These are phyloP conservation scores for Hephaestus fuliginosus DNA, from an alignment of 2,797 vertebrate species.

Conservation along the genomic window DNA sequence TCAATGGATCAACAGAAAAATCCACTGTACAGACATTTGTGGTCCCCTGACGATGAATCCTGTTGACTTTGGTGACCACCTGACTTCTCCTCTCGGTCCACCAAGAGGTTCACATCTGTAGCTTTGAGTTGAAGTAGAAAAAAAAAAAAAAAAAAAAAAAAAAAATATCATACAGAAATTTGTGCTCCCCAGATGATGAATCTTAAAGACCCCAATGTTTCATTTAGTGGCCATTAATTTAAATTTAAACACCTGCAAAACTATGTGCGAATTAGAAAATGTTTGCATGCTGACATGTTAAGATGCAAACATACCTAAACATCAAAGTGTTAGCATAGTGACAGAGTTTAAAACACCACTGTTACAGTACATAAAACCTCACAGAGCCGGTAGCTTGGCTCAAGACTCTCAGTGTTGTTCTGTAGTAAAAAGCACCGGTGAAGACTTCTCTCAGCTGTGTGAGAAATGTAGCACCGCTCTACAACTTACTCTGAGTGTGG, in stretches of 20 bases:
- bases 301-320: neutral
- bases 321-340: neutral
- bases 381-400: neutral
- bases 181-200: too few species aligned
- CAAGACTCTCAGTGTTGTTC: too few species aligned
- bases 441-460: slow-evolving; percentile 33
- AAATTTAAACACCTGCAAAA: neutral
- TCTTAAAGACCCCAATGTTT: too few species aligned
- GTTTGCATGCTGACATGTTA: neutral
- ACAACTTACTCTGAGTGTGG: slow-evolving; percentile 15
- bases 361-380: neutral
- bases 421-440: neutral
- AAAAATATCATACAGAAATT: too few species aligned
- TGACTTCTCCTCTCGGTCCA: too few species aligned
- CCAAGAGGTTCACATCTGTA: too few species aligned
- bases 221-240: neutral
- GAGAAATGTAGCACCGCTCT: slow-evolving; percentile 44
- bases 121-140: too few species aligned
- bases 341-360: neutral
- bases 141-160: too few species aligned
- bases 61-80: too few species aligned
- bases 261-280: neutral
- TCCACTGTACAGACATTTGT: too few species aligned
- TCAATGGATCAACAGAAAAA: too few species aligned
- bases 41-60: too few species aligned